These are phyloP conservation scores for Yoshiicerus persimilis DNA, from an alignment of 1,140 invertebrate genomes.

Conservation along the genomic window DNA sequence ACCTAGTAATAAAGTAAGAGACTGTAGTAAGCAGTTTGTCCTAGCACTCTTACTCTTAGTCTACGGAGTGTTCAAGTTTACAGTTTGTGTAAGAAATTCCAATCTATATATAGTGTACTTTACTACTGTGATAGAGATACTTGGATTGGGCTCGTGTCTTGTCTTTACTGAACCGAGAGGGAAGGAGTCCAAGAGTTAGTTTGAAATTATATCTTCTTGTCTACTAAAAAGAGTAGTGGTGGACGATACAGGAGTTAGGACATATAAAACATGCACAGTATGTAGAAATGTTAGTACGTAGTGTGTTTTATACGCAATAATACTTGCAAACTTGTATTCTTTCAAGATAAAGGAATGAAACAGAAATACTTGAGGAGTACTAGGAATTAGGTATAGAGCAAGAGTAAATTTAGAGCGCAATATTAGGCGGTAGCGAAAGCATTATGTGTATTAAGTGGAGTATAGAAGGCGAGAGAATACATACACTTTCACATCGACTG, in stretches of 20 bases:
- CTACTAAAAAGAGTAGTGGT: background rate
- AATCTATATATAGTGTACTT: background rate
- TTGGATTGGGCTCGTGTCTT: background rate
- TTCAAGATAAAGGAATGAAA: too few species aligned
- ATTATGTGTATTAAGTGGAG: background rate
- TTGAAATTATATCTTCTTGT: background rate
- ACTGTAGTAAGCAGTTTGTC: background rate
- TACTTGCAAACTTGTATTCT: too few species aligned
- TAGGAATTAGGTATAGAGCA: too few species aligned
- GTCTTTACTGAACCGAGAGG: background rate
- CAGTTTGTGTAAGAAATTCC: background rate
- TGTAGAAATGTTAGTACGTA: background rate
- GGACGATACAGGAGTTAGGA: background rate
- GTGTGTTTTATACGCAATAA: background rate
- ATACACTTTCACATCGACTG: background rate
- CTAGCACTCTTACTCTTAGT: background rate
- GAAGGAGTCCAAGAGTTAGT: background rate
- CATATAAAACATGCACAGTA: background rate
- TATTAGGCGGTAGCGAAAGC: background rate
- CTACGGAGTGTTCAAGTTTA: background rate
- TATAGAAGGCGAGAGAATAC: background rate
- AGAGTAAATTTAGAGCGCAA: background rate
- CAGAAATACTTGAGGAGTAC: too few species aligned
- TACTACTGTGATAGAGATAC: background rate
- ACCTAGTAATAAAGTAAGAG: background rate